phyloP scores from a whole-genome alignment of 2,888 invertebrate genomes.

The Limnephilus marmoratus region DNA sequence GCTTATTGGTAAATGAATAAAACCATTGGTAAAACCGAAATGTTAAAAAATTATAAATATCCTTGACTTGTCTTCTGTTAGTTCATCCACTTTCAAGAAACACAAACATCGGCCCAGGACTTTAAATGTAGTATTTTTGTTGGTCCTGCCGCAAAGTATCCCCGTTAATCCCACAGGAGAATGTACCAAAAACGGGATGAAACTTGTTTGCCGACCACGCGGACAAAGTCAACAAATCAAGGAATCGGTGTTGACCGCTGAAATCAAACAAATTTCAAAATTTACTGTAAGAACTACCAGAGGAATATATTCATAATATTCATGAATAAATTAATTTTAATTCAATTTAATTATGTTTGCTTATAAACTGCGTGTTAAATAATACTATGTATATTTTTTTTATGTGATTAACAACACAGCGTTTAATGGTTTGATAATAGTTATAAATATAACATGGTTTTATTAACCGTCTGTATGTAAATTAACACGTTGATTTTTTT shows the following conservation, averaged over 20 bases:
- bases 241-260: constrained; percentile 29
- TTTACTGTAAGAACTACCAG: background rate
- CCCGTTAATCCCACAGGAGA: constrained; percentile 13
- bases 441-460: background rate
- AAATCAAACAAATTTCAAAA: constrained; percentile 4
- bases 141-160: constrained; percentile 5
- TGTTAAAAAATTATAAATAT: background rate
- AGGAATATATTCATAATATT: no score
- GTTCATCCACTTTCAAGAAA: constrained; percentile 17
- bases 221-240: background rate
- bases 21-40: background rate
- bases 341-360: background rate
- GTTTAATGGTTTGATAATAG: background rate
- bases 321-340: background rate
- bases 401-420: background rate
- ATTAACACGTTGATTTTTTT: background rate
- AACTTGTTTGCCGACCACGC: constrained; percentile 10
- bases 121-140: background rate
- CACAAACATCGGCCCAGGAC: background rate
- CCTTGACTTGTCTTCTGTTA: background rate
- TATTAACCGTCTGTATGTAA: background rate
- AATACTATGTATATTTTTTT: background rate
- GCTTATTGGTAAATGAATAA: background rate
- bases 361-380: background rate
- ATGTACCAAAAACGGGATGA: background rate